phyloP scores from a whole-genome alignment of 2,888 invertebrate genomes.

The Balanococcus diminutus region DNA sequence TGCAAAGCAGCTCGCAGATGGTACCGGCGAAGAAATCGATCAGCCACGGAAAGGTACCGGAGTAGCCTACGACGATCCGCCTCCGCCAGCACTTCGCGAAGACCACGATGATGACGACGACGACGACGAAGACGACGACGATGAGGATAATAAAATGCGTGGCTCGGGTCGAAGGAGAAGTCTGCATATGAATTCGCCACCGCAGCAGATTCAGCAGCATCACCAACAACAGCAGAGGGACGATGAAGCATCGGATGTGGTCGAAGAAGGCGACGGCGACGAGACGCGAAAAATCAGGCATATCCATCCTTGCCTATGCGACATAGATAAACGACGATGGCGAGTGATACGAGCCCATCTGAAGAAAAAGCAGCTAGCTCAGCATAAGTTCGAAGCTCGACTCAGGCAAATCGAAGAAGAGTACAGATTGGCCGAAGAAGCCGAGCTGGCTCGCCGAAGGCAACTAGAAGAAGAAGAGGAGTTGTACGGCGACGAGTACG shows the following conservation, averaged over 20 bases:
- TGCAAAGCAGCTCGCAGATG: background rate
- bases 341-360: background rate
- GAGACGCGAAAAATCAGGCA: background rate
- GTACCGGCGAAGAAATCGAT: background rate
- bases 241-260: too few species aligned
- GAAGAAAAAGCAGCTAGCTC: background rate
- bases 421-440: background rate
- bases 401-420: conserved; percentile 42
- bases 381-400: conserved; percentile 10
- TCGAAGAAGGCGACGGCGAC: background rate
- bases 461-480: conserved; percentile 24
- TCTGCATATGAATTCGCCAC: background rate
- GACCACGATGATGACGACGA: too few species aligned
- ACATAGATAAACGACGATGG: background rate
- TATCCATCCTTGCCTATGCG: conserved; percentile 45
- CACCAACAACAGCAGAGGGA: too few species aligned
- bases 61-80: too few species aligned
- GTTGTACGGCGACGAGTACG: conserved; percentile 49
- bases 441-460: background rate
- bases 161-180: background rate
- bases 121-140: background rate
- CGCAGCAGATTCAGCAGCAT: too few species aligned
- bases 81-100: too few species aligned
- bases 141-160: background rate
- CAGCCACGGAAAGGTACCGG: too few species aligned